phyloP scores from a whole-genome alignment of 64 coral and sea anemone species.

The Trachythela sp. region DNA sequence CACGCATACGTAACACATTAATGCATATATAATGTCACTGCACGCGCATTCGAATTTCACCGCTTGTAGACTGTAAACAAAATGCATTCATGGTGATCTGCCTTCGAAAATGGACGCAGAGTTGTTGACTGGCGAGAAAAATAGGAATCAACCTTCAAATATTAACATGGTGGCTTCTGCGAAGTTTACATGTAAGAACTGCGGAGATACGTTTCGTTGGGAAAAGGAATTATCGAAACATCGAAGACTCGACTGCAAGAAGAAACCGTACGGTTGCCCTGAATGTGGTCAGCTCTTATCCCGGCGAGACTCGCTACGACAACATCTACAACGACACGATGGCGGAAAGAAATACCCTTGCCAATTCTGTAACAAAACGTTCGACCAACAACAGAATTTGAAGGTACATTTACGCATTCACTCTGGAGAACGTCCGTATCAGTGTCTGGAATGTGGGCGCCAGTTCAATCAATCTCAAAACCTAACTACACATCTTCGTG shows the following conservation, averaged over 20 bases:
- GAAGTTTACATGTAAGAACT: not conserved
- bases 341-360: not conserved
- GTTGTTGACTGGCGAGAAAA: not conserved
- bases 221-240: not conserved
- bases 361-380: not conserved
- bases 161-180: not conserved
- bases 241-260: not conserved
- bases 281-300: not conserved
- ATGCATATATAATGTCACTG: not conserved
- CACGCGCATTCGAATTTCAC: not conserved
- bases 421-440: not conserved
- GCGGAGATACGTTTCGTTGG: not conserved
- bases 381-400: not conserved
- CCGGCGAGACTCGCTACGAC: not conserved
- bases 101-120: not conserved
- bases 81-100: constrained; percentile 8
- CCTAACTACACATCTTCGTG: not conserved
- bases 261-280: not conserved
- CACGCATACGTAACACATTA: not conserved
- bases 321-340: not conserved
- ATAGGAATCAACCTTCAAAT: too few relatives aligned
- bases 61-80: not conserved
- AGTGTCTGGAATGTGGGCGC: not conserved
- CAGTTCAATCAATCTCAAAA: not conserved
- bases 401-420: not conserved